Evolutionary conservation across 2,797 vertebrate species (phyloP), one percentile per base, ranked within the genome.

Genomic region (Miichthys miiuy): DNA sequence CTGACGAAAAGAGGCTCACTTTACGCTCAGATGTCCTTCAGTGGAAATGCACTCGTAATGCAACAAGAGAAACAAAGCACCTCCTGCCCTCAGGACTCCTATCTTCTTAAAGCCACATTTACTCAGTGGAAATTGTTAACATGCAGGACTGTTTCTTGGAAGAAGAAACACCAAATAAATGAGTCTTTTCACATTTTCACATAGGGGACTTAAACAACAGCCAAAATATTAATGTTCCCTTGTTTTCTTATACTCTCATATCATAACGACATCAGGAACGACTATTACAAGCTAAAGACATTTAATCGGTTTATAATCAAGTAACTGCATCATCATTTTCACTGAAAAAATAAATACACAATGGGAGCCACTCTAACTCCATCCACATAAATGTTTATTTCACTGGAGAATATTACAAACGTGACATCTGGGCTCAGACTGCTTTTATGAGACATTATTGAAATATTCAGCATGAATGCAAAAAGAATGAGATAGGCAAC

Each of bases 11-110:
- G 82, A 87, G 89, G 91, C 92, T 95, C 89, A 88, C 89, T 93
- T 94, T 95, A 94, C 89, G 72, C 87, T 85, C 76, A 77, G 77
- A 82, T 75, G 87, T 92, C 93, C 87, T 92, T 82, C 77, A 73
- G 82, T 89, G 89, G 87, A 95, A 94, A 94, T 90, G 89, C 87
- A 91, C 83, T 84, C 72, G 62, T 89, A 91, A 92, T 89, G 89
- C 80, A 88, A 89, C 82, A 63, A 86, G 87, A 88, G 86, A 90
- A 91, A 90, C 79, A 81, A 60, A 74, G 89, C 88, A 85, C 86
- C 91, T 88, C 79, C 81, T 77, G 81, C 87, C 72, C 54, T 21
- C 72, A 68, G 68, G 82, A 86, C 54, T 84, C 84, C 80, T 62
- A 75, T 89, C 77, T 84, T 64, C 88, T 88, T 70, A 73, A 84